Evolutionary conservation across 92 coral and sea anemone species (phyloP).

Genomic region (Epizoanthus ramosus): DNA sequence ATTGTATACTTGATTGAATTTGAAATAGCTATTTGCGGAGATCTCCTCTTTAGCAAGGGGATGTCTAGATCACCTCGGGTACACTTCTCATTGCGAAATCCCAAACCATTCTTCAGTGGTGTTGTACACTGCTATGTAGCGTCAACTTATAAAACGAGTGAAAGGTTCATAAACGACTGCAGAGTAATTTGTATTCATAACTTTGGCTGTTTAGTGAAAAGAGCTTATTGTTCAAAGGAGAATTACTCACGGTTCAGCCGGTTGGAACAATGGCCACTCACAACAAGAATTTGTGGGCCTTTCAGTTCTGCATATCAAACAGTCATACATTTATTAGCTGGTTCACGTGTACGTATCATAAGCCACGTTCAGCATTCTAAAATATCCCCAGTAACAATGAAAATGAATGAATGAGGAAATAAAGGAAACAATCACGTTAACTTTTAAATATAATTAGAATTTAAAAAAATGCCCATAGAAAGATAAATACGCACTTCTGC

Average conservation of each 20-base stretch:
- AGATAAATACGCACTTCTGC: not conserved
- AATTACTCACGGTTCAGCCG: slow-evolving; percentile 4
- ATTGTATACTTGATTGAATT: too few relatives aligned
- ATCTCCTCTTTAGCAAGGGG: not conserved
- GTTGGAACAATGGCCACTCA: not conserved
- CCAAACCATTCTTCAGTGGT: not conserved
- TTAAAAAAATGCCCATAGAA: not conserved
- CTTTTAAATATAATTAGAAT: too few relatives aligned
- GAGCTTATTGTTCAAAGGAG: slow-evolving; percentile 11
- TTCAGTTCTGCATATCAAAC: too few relatives aligned
- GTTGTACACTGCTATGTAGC: not conserved
- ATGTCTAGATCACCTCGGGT: not conserved
- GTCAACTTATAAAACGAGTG: not conserved
- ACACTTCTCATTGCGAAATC: not conserved
- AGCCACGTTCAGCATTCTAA: not conserved
- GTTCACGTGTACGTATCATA: too few relatives aligned
- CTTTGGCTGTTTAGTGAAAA: too few relatives aligned
- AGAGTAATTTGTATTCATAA: not conserved
- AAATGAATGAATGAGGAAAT: too few relatives aligned
- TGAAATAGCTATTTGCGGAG: not conserved
- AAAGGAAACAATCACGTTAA: too few relatives aligned
- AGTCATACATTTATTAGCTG: too few relatives aligned
- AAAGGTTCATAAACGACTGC: not conserved
- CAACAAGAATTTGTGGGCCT: too few relatives aligned
- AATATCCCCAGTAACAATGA: too few relatives aligned